Base-by-base conservation (phyloP, 2,113 vertebrate genomes). In the Tamias sibiricus region DNA sequence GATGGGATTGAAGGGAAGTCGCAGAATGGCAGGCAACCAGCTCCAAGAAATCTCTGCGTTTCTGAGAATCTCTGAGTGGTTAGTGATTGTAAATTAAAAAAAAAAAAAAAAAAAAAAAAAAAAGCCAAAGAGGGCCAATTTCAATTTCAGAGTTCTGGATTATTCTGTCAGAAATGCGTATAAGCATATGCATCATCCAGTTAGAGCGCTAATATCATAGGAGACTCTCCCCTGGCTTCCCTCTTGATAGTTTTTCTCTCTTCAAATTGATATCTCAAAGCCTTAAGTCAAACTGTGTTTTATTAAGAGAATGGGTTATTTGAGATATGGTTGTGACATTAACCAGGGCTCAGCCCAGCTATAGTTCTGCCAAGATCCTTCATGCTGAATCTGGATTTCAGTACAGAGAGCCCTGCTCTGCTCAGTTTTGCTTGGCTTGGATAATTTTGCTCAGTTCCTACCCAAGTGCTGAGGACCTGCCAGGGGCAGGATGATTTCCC, bases 371-470 rank as follows among this genome's bases (percentile, higher is more conserved):
- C 98, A 98, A 98, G 95, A 97, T 96, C 96, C 98, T 98, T 97
- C 98, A n/a, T 85, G 86, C 95, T 97, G 97, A 97, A 97, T 97
- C 98, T 98, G 95, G 96, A 96, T 98, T 96, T 98, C 98, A 97
- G 98, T 76, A 89, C 66, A 91, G 80, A 85, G 93, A 94, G 97
- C 96, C 96, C 94, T 86, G 97, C 95, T 89, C 71, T 0, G 0
- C 92, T 97, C 71, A 72, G 93, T 91, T 98, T 98, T 98, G 97
- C 98, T 98, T 98, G 97, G 97, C 98, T 98, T 98, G 96, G 98
- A 98, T 98, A 97, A 81, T 96, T 98, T 97, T 93, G 76, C 96
- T 97, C 94, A 62, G 96, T 95, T 97, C 93, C 87, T 98, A 90
- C 96, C 86, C 95, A 95, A 97, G 96, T 92, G 95, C 93, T 95